A percentile compares a stretch with the other conserved stretches of the same genome.
These are phyloP conservation scores for Sarcophaga caerulescens DNA, from an alignment of 2,888 invertebrate species.

Conservation along the genomic window DNA sequence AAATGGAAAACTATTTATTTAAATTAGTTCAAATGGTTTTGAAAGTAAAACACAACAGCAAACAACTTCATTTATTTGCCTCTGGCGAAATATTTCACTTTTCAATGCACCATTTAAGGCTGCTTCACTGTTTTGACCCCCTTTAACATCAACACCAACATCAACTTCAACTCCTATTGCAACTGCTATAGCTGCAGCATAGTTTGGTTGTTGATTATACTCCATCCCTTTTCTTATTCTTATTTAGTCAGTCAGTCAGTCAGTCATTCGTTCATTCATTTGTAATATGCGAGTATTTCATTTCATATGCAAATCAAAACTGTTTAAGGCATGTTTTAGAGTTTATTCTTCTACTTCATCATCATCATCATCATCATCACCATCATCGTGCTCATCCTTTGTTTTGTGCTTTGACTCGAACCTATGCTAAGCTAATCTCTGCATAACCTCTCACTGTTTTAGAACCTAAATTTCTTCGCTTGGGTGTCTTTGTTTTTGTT, in stretches of 20 bases:
- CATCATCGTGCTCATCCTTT: not conserved
- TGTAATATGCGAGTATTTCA: constrained; percentile 29
- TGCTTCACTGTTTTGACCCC: not conserved
- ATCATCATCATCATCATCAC: not conserved
- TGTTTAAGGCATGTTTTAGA: constrained; percentile 31
- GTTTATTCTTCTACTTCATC: not conserved
- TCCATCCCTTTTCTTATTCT: not conserved
- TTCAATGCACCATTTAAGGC: constrained; percentile 33
- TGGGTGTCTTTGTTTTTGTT: constrained; percentile 25
- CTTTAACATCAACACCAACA: not conserved
- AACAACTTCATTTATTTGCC: constrained; percentile 49
- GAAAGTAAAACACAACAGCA: constrained; percentile 34
- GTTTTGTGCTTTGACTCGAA: not conserved
- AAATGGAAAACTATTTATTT: constrained; percentile 18
- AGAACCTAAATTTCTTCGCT: constrained; percentile 49
- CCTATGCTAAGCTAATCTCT: not conserved
- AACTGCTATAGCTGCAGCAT: not conserved
- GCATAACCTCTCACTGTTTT: constrained; percentile 42
- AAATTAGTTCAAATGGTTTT: constrained; percentile 41
- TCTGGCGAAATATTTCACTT: constrained; percentile 55
- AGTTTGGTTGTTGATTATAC: not conserved
- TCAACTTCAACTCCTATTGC: not conserved
- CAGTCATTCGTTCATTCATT: not conserved
- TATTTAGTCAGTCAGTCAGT: not conserved
- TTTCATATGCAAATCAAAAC: constrained; percentile 62